A percentile compares a stretch with the other conserved stretches of the same genome.
Conservation (phyloP, 2,113 vertebrate species). For the Tetrao urogallus region DNA sequence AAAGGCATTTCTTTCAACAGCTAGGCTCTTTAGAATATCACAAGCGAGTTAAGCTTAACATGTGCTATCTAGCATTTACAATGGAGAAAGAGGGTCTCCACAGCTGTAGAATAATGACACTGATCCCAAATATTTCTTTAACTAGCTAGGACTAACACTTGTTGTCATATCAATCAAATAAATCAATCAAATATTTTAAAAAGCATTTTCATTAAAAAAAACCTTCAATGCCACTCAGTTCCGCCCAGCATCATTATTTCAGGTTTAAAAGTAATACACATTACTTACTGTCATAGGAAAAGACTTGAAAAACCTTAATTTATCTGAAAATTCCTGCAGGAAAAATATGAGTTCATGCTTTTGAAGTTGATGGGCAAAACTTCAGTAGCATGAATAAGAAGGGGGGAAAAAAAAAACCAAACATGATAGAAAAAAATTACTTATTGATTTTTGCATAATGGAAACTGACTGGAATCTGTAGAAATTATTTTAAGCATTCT, state of each 20-base stretch:
- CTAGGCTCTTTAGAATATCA: background rate
- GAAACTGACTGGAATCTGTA: background rate
- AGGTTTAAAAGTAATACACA: background rate
- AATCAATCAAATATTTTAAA: background rate
- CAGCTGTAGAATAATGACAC: background rate
- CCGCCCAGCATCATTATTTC: background rate
- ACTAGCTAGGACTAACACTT: background rate
- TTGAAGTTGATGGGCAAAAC: background rate
- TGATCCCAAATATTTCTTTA: background rate
- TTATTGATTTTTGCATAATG: background rate
- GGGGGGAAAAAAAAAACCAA: background rate
- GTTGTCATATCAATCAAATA: background rate
- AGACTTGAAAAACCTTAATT: background rate
- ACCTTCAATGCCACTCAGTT: background rate
- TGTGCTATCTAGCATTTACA: background rate
- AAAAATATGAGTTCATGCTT: background rate
- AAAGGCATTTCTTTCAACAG: constrained; percentile 35
- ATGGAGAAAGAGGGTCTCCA: background rate
- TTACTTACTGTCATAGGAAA: background rate
- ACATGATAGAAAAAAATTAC: background rate
- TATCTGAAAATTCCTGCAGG: background rate
- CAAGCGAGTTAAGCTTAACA: background rate
- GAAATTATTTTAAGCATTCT: background rate
- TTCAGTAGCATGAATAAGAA: background rate
- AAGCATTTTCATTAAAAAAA: background rate